Evolutionary conservation across 2,797 vertebrate genomes (phyloP).

Genomic region (Clarias laeviceps): DNA sequence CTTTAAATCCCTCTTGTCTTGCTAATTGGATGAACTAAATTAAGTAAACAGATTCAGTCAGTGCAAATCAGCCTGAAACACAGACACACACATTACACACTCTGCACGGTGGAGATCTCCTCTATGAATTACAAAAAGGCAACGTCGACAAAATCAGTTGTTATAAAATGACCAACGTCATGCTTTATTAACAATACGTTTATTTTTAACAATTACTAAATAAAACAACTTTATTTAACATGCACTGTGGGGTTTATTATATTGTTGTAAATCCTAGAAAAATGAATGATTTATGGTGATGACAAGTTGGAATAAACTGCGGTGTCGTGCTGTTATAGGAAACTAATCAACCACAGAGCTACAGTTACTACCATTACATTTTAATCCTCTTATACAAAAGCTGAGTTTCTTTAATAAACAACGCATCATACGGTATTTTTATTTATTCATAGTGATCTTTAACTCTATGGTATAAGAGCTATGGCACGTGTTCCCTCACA

Average conservation of each 20-base stretch:
- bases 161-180: background rate
- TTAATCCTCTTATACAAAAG: background rate
- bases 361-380: background rate
- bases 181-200: background rate
- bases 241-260: background rate
- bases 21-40: constrained; percentile 43
- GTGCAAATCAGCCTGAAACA: background rate
- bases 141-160: background rate
- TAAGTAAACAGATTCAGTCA: constrained; percentile 34
- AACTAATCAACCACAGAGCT: background rate
- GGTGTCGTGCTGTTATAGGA: background rate
- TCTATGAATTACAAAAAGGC: background rate
- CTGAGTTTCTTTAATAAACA: background rate
- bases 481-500: too few species aligned
- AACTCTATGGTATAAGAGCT: background rate
- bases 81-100: background rate
- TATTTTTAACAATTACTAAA: background rate
- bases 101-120: background rate
- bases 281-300: background rate
- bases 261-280: background rate
- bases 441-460: background rate
- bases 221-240: background rate
- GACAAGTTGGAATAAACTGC: background rate
- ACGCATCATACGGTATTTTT: background rate
- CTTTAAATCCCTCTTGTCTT: constrained; percentile 28